These are phyloP conservation scores for Nephrotoma appendiculata DNA, from an alignment of 2,888 invertebrate species.

Conservation along the genomic window DNA sequence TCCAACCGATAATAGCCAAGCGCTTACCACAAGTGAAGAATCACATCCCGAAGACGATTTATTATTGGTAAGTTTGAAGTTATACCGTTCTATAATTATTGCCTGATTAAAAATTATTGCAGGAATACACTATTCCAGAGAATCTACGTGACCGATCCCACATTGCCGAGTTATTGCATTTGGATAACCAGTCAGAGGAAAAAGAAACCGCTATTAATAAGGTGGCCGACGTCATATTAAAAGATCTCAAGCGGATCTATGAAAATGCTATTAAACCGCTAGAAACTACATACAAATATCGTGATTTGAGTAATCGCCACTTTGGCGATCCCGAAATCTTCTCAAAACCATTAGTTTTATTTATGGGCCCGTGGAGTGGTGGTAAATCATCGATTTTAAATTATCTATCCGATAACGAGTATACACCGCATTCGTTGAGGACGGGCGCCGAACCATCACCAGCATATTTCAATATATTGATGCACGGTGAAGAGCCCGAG, in stretches of 20 bases:
- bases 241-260: constrained; percentile 72
- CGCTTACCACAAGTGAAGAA: constrained; percentile 24
- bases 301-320: constrained; percentile 81
- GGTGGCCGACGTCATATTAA: constrained; percentile 61
- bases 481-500: constrained; percentile 75
- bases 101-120: not conserved
- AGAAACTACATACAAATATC: constrained; percentile 80
- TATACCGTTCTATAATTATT: not conserved
- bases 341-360: constrained; percentile 80
- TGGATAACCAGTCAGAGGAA: constrained; percentile 61
- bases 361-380: constrained; percentile 95
- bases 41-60: constrained; percentile 48
- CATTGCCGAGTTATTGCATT: constrained; percentile 60
- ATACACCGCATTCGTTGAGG: constrained; percentile 65
- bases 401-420: constrained; percentile 78
- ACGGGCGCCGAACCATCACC: constrained; percentile 91
- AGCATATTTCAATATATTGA: constrained; percentile 82
- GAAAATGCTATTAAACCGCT: constrained; percentile 79
- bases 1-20: constrained; percentile 16
- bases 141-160: constrained; percentile 66
- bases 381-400: constrained; percentile 92
- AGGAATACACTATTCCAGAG: constrained; percentile 61
- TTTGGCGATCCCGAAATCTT: constrained; percentile 91
- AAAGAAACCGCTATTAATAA: constrained; percentile 55
- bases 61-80: constrained; percentile 35